A percentile compares a stretch with the other conserved stretches of the same genome.
phyloP scores from a whole-genome alignment of 2,888 invertebrate genomes.

The Platycheirus albimanus region DNA sequence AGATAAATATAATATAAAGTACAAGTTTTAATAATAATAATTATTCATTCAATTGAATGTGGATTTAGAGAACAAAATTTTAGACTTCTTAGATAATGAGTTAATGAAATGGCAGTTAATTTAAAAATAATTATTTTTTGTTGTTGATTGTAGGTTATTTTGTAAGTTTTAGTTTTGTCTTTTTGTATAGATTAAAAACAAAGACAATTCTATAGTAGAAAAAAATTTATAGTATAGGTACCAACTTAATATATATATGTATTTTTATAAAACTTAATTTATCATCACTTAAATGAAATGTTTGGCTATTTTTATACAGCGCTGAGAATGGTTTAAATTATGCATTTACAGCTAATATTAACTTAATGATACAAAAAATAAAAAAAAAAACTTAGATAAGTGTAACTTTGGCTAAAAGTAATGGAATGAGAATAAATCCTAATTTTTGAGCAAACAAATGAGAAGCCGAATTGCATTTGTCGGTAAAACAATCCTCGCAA shows the following conservation, averaged over 20 bases:
- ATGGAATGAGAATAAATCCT: slow-evolving; percentile 51
- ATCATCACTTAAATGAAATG: slow-evolving; percentile 47
- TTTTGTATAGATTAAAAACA: neutral
- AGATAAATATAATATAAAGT: neutral
- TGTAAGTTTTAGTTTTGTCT: neutral
- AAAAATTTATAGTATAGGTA: neutral
- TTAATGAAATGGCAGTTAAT: no score
- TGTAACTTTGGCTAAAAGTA: slow-evolving; percentile 47
- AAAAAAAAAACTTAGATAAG: slow-evolving; percentile 31
- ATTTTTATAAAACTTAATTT: slow-evolving; percentile 35
- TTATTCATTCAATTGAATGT: no score
- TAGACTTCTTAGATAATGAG: no score
- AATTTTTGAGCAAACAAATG: slow-evolving; percentile 68
- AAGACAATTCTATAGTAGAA: neutral
- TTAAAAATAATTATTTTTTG: no score
- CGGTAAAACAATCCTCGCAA: slow-evolving; percentile 79
- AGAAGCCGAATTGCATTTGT: slow-evolving; percentile 79
- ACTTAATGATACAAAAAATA: neutral
- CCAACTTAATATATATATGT: slow-evolving; percentile 8
- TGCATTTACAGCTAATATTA: neutral
- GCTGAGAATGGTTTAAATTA: slow-evolving; percentile 14
- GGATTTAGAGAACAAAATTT: no score
- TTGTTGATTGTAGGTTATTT: no score
- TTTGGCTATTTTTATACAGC: slow-evolving; percentile 54
- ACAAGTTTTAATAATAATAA: no score